These are phyloP conservation scores for Anser cygnoides DNA, from an alignment of 2,113 vertebrate species.

Conservation along the genomic window DNA sequence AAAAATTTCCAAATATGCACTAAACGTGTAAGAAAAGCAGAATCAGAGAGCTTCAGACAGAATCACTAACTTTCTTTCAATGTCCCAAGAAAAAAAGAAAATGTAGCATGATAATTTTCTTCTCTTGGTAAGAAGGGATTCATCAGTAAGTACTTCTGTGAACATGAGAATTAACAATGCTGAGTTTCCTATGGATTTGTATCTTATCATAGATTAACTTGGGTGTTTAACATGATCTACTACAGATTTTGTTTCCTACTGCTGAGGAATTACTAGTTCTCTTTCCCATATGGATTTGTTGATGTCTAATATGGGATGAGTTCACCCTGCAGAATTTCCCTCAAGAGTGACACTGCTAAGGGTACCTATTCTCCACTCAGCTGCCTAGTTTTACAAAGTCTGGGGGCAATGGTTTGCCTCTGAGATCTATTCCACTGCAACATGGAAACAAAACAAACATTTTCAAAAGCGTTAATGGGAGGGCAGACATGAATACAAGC, in stretches of 20 bases:
- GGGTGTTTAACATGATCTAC: not conserved
- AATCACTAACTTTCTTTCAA: not conserved
- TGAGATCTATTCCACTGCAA: not conserved
- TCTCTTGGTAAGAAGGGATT: not conserved
- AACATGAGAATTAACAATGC: accelerated
- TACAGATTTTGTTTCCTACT: not conserved
- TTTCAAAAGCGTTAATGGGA: not conserved
- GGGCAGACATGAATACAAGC: not conserved
- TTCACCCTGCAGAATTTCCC: not conserved
- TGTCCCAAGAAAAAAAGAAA: not conserved
- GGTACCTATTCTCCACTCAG: not conserved
- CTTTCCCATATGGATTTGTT: not conserved
- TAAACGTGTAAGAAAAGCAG: not conserved
- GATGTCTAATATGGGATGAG: not conserved
- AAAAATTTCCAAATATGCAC: not conserved
- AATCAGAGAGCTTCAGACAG: not conserved
- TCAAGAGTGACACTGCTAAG: not conserved
- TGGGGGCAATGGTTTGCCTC: not conserved
- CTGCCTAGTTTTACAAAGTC: not conserved
- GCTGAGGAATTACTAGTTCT: not conserved
- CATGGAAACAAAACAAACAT: not conserved
- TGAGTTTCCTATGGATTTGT: not conserved
- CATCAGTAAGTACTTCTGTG: not conserved
- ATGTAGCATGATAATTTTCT: not conserved
- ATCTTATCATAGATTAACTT: not conserved